Evolutionary conservation across 2,797 vertebrate genomes (phyloP).

Genomic region (Vireo griseus): DNA sequence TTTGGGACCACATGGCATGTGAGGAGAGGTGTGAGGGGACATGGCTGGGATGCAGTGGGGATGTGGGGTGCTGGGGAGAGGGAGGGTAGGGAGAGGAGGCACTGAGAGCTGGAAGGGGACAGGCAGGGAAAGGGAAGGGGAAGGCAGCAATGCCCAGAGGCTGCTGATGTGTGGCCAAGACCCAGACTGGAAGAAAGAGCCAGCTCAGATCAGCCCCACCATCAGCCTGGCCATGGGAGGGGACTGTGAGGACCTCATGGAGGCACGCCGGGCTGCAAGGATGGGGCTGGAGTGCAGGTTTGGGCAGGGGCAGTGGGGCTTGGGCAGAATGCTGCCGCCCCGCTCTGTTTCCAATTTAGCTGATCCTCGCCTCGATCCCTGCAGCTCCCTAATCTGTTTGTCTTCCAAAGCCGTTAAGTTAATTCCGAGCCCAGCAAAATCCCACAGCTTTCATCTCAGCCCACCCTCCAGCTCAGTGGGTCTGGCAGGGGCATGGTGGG

Average conservation of each 20-base stretch:
- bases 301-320: background rate
- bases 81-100: background rate
- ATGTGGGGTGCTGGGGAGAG: background rate
- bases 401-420: slow-evolving; percentile 50
- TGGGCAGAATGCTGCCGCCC: accelerated
- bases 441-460: background rate
- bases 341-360: slow-evolving; percentile 45
- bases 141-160: background rate
- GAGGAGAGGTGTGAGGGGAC: background rate
- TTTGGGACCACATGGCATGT: background rate
- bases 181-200: background rate
- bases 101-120: background rate
- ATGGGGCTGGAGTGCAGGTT: accelerated
- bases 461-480: background rate
- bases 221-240: background rate
- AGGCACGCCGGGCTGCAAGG: background rate
- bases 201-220: background rate
- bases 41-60: background rate
- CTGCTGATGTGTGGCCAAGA: accelerated
- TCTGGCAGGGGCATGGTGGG: background rate
- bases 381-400: slow-evolving; percentile 55
- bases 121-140: background rate
- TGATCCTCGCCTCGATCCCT: background rate
- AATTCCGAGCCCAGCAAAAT: slow-evolving; percentile 1
- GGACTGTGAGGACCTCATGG: background rate